These are phyloP conservation scores for Sarcophaga rosellei DNA, from an alignment of 2,888 invertebrate species.

Conservation along the genomic window DNA sequence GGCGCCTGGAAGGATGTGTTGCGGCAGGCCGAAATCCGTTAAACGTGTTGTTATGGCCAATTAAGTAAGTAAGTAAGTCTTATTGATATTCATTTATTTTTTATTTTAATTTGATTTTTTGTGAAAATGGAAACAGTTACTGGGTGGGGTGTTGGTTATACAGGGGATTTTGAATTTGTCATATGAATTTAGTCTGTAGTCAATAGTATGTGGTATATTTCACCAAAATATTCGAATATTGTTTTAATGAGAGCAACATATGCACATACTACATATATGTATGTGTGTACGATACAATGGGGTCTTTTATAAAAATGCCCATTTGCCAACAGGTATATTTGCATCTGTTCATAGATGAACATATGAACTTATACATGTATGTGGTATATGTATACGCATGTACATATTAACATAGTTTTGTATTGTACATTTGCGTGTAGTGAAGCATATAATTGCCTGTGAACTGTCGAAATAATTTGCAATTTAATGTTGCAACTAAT, in stretches of 20 bases:
- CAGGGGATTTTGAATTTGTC: conserved; percentile 38
- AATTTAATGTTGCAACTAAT: conserved; percentile 68
- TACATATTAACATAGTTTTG: neutral
- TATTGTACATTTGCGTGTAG: conserved; percentile 21
- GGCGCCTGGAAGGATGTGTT: too few species aligned
- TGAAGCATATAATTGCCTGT: conserved; percentile 63
- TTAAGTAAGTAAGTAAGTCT: too few species aligned
- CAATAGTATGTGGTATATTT: conserved; percentile 40
- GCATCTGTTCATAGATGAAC: conserved; percentile 18
- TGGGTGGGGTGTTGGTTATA: neutral
- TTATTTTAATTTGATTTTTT: neutral
- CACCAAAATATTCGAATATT: conserved; percentile 51
- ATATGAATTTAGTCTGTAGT: conserved; percentile 34
- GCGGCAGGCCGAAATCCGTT: too few species aligned
- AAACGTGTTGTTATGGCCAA: too few species aligned
- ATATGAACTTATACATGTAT: conserved; percentile 2
- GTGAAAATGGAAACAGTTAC: neutral
- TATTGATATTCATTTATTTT: neutral
- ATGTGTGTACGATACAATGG: neutral
- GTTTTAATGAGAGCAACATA: conserved; percentile 43
- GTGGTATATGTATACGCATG: neutral
- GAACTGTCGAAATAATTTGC: conserved; percentile 66
- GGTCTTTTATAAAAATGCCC: conserved; percentile 11
- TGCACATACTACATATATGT: neutral
- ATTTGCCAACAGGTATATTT: conserved; percentile 35